These are phyloP conservation scores for Eustalomyia histrio DNA, from an alignment of 2,888 invertebrate species.

Conservation along the genomic window DNA sequence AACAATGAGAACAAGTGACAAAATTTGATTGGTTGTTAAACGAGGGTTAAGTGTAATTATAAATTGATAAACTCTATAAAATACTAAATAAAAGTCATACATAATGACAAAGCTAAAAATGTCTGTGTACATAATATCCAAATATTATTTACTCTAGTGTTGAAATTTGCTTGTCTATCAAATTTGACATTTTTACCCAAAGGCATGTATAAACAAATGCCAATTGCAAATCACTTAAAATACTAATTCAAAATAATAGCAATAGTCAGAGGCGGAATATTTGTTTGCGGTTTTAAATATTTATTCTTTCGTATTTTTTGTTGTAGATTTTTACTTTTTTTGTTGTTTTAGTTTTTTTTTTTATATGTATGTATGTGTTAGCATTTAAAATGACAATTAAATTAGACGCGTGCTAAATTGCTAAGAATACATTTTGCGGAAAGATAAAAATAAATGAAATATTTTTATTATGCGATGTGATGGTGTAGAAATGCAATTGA, in stretches of 20 bases:
- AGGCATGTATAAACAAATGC: slow-evolving; percentile 37
- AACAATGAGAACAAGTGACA: no score
- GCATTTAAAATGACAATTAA: slow-evolving; percentile 60
- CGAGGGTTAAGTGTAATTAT: background rate
- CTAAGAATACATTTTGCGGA: slow-evolving; percentile 62
- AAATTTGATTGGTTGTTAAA: no score
- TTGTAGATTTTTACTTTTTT: slow-evolving; percentile 4
- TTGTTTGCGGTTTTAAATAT: slow-evolving; percentile 35
- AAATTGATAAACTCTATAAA: slow-evolving; percentile 16
- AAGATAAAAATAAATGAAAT: slow-evolving; percentile 58
- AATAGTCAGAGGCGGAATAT: slow-evolving; percentile 42
- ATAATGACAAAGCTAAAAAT: background rate
- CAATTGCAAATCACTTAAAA: slow-evolving; percentile 47
- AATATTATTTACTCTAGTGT: slow-evolving; percentile 28
- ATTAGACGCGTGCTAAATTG: slow-evolving; percentile 65
- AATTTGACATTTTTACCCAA: slow-evolving; percentile 53
- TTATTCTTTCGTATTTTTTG: slow-evolving; percentile 14
- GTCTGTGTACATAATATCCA: background rate
- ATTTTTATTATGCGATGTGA: slow-evolving; percentile 16
- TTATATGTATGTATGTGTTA: slow-evolving; percentile 17
- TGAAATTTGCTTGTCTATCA: slow-evolving; percentile 48
- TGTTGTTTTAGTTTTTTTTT: background rate
- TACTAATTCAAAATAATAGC: slow-evolving; percentile 46
- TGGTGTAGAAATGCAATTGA: slow-evolving; percentile 37
- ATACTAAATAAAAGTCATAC: background rate